Evolutionary conservation across 2,888 invertebrate species (phyloP), one percentile per base, ranked within the genome.

Genomic region (Barypeithes pellucidus): DNA sequence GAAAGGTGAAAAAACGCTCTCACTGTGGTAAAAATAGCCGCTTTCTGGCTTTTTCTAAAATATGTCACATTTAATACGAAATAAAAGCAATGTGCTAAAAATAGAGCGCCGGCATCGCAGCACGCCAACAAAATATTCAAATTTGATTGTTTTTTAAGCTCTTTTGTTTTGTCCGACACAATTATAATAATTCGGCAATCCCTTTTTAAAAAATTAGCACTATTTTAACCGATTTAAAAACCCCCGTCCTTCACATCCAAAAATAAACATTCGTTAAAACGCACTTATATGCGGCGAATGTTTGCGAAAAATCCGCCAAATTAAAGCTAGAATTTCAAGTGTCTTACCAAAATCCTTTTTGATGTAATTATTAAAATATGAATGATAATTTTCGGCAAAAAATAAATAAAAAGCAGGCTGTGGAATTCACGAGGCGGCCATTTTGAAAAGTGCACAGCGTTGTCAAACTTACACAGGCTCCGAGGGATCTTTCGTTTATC

Each of bases 11-110:
- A 75, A 75, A 76, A 77, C 72, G 75, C 75, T 75, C 75, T 77
- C 74, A 73, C 71, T 57, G 67, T 43, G 71, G 72, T 81, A 81
- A 80, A 82, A 82, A 82, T 82, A 82, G 79, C 80, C 75, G 73
- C 57, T 66, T 75, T 69, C 73, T 70, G 67, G 75, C 73, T 77
- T 81, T 80, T 81, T 79, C 78, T 78, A 77, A 81, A 81, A 81
- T 82, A 81, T 81, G 80, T 81, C 81, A 76, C 79, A 75, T 67
- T 75, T 68, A 77, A 77, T 79, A 77, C 73, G 77, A 77, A 77
- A 77, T 78, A 80, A 79, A 80, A 79, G 78, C 79, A 77, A 79
- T 78, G 76, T 52, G 77, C 77, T 73, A 70, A 65, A 73, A 73
- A 70, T 73, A 73, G 73, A 62, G n/a, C n/a, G 1, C 9, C 43